Base-by-base conservation (phyloP, 2,797 vertebrate genomes). In the Phaenicophaeus curvirostris region DNA sequence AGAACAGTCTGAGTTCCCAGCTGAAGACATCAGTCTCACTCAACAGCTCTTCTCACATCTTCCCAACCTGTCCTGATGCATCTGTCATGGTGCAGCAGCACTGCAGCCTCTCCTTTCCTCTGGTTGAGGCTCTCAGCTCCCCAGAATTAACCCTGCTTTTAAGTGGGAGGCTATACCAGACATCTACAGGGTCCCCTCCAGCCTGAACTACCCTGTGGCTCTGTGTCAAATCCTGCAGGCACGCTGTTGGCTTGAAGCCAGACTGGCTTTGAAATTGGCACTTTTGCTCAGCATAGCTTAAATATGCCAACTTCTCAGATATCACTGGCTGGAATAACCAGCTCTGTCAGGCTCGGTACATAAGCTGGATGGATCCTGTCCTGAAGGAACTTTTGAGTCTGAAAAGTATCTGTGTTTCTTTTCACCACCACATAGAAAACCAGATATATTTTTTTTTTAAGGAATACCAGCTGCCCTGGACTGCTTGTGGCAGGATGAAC, bases 31-130 rank as follows among this genome's bases (percentile, higher is more conserved):
- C 33, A 65, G 39, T 30, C 28, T 65, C 2, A 0, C 28, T 35
- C 41, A 0, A 0, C 28, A 61, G 24, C 18, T 69, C 11, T 28
- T 69, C 28, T 77, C 4, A 1, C 30, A 11, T 37, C 54, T 62
- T 67, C 42, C 23, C 13, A 74, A 41, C 23, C 46, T 15, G 9
- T 13, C 13, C 24, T 28, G 27, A 33, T 20, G 4, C 33, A 37
- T 54, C 25, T 0, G 0, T 28, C 50, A 28, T 50, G 53, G n/a
- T 1, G 2, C 21, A 55, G 27, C 53, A 33, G 24, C 1, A 0
- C 39, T 55, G 73, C 44, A 44, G 20, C 9, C 17, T 81, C 51
- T 69, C 42, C 11, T 3, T 61, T 2, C 11, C 17, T 50, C 58
- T 53, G 4, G 5, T 48, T 75, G 33, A 35, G 14, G 21, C 12